Conservation (phyloP, 2,888 invertebrate genomes). For the Lasioglossum lativentre region DNA sequence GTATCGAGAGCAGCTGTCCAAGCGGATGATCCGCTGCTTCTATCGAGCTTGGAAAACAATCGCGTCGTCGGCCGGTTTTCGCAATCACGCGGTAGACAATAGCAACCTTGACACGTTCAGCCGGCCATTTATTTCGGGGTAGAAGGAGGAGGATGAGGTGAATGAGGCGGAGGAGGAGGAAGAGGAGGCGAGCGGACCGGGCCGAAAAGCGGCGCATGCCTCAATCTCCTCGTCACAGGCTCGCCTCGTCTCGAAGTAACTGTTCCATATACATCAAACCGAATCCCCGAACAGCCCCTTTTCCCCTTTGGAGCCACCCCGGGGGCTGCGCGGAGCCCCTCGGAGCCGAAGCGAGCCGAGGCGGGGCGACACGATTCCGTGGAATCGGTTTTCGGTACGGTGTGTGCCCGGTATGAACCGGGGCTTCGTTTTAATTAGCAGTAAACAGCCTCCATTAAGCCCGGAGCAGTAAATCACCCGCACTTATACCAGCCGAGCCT, state of each 20-base stretch:
- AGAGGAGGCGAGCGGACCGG: neutral
- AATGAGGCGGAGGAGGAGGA: neutral
- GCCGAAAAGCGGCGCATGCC: constrained; percentile 8
- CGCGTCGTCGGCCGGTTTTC: neutral
- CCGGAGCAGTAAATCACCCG: constrained; percentile 82
- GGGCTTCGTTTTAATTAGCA: constrained; percentile 83
- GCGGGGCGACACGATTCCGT: constrained; percentile 60
- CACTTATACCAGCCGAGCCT: constrained; percentile 75
- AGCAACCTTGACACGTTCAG: constrained; percentile 13
- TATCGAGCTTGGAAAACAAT: neutral
- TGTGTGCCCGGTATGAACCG: constrained; percentile 75
- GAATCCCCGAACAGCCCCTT: neutral
- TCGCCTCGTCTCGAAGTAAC: constrained; percentile 14
- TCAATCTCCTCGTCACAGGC: constrained; percentile 2
- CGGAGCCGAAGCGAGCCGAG: neutral
- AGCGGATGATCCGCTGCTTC: neutral
- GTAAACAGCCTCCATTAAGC: constrained; percentile 83
- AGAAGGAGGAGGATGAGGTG: neutral
- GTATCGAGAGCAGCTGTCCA: neutral
- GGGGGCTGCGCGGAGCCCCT: neutral
- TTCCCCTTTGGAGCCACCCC: neutral
- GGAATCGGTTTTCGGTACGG: constrained; percentile 73
- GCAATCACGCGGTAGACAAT: constrained; percentile 9
- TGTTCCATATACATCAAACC: constrained; percentile 14
- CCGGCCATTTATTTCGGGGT: constrained; percentile 11